These are phyloP conservation scores for Sus cebifrons DNA, from an alignment of 2,797 vertebrate species.

Conservation along the genomic window DNA sequence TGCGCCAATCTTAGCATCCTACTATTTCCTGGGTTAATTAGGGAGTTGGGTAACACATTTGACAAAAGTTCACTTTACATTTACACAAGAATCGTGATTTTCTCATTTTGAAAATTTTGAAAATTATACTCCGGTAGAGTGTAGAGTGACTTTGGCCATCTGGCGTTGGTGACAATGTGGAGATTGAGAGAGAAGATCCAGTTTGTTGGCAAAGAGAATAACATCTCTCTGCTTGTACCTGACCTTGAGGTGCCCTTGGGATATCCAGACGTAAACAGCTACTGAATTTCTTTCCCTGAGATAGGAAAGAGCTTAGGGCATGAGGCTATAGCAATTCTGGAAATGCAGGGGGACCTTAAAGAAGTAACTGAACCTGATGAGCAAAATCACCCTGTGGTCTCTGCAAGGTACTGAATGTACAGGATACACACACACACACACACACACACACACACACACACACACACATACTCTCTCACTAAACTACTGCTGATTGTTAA, in stretches of 20 bases:
- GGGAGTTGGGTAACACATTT: not conserved
- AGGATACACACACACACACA: not conserved
- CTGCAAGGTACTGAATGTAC: not conserved
- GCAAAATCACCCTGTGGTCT: not conserved
- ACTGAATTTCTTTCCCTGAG: not conserved
- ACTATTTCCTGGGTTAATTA: not conserved
- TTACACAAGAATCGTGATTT: not conserved
- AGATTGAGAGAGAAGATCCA: not conserved
- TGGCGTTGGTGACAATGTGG: not conserved
- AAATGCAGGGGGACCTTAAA: not conserved
- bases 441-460: not conserved
- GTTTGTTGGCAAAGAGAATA: not conserved
- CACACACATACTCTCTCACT: too few species aligned
- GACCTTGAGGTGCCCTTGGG: not conserved
- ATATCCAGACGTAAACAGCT: not conserved
- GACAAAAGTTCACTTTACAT: not conserved
- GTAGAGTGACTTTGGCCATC: not conserved
- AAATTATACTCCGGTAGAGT: not conserved
- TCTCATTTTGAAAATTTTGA: constrained; percentile 11
- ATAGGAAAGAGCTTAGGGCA: not conserved
- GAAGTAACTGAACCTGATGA: not conserved
- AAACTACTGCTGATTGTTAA: not conserved
- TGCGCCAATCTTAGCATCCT: not conserved
- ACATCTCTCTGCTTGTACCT: not conserved
- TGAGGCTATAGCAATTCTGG: not conserved